Evolutionary conservation across 2,797 vertebrate species (phyloP).

Genomic region (Alca torda): DNA sequence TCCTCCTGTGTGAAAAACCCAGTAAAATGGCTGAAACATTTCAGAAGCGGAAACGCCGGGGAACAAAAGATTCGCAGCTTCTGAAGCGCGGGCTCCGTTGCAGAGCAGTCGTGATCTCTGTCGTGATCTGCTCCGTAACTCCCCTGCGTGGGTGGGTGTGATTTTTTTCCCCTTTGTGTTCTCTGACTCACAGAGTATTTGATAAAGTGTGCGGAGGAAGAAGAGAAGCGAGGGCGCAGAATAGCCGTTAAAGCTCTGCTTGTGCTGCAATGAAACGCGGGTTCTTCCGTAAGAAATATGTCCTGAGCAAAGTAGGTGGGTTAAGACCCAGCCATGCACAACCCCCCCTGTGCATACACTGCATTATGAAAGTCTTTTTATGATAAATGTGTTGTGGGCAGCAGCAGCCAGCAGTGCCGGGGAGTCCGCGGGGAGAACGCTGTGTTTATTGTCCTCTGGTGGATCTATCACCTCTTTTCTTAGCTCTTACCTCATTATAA

Average conservation of each 20-base stretch:
- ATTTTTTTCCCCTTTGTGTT: not conserved
- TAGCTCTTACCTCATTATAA: not conserved
- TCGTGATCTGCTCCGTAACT: not conserved
- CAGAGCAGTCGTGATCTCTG: not conserved
- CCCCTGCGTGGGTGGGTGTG: not conserved
- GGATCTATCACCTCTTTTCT: not conserved
- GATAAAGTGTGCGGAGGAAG: not conserved
- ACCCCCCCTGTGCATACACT: accelerated
- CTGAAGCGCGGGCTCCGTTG: not conserved
- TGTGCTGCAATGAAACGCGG: not conserved
- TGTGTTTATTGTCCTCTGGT: not conserved
- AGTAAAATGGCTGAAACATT: not conserved
- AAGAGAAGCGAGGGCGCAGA: not conserved
- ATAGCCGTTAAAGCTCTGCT: not conserved
- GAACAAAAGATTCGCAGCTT: not conserved
- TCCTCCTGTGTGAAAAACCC: not conserved
- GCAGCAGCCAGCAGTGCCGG: not conserved
- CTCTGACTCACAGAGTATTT: not conserved
- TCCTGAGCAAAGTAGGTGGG: not conserved
- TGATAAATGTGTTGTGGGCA: not conserved
- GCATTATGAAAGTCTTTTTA: not conserved
- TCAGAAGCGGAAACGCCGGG: not conserved
- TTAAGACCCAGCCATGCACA: not conserved
- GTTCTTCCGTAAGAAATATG: accelerated
- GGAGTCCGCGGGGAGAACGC: not conserved